phyloP scores from a whole-genome alignment of 37 sponge, comb jelly and placozoan species.

The Chondrilla cf. caribensis region DNA sequence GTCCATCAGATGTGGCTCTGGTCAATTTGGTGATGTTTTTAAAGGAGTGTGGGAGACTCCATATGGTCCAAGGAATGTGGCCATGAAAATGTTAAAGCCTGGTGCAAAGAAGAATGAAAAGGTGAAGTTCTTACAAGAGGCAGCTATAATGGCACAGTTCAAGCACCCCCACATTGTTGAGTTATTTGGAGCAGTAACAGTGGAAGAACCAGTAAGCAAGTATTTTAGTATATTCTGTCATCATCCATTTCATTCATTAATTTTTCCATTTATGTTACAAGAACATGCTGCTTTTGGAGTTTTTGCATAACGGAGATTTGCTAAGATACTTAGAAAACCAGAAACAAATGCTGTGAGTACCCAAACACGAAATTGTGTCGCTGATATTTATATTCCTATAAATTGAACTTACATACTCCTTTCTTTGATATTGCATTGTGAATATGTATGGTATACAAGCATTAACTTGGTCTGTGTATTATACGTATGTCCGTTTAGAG shows the following conservation, averaged over 20 bases:
- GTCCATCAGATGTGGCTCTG: not conserved
- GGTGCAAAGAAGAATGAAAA: not conserved
- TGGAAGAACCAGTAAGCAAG: not conserved
- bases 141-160: not conserved
- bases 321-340: not conserved
- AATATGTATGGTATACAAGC: no score
- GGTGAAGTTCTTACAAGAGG: not conserved
- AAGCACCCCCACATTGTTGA: not conserved
- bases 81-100: constrained; percentile 6
- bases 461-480: no score
- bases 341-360: not conserved
- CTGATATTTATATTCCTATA: no score
- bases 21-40: not conserved
- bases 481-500: no score
- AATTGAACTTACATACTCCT: no score
- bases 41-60: constrained; percentile 3
- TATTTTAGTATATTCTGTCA: not conserved
- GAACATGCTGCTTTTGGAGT: not conserved
- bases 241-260: not conserved
- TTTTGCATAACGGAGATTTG: not conserved
- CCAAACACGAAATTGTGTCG: no score
- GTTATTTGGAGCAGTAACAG: not conserved
- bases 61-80: not conserved
- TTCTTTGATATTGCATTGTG: no score
- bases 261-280: not conserved